Evolutionary conservation across 2,888 invertebrate genomes (phyloP).

Genomic region (Drosophila colorata): DNA sequence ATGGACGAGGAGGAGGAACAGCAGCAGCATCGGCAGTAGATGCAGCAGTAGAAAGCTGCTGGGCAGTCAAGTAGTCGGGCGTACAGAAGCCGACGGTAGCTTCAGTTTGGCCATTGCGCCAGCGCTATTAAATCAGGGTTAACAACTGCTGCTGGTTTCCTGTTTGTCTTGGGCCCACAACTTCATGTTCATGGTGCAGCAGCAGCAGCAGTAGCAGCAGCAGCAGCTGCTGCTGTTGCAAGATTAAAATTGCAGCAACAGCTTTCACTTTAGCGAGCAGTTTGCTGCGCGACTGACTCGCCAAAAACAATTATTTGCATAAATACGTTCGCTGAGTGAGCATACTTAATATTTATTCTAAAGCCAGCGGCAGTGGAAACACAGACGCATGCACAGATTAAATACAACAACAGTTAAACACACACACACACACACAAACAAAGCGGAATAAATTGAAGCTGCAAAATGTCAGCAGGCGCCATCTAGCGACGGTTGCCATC

Average conservation of each 20-base stretch:
- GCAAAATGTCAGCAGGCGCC: conserved; percentile 61
- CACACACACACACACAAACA: conserved; percentile 11
- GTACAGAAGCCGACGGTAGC: conserved; percentile 25
- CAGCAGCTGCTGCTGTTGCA: conserved; percentile 33
- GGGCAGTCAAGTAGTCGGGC: conserved; percentile 38
- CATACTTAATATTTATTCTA: conserved; percentile 72
- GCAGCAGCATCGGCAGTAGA: conserved; percentile 7
- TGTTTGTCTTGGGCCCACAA: conserved; percentile 23
- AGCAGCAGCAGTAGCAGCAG: conserved; percentile 20
- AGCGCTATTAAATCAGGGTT: conserved; percentile 80
- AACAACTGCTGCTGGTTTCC: conserved; percentile 66
- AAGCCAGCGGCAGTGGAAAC: conserved; percentile 50
- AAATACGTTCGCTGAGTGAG: conserved; percentile 51
- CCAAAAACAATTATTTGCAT: conserved; percentile 78
- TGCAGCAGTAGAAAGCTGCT: conserved; percentile 4
- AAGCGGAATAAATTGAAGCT: conserved; percentile 57
- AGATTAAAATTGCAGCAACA: conserved; percentile 69
- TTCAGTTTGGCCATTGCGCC: conserved; percentile 39
- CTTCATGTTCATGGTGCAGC: neutral
- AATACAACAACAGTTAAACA: conserved; percentile 16
- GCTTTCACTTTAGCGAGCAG: conserved; percentile 47
- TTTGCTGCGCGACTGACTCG: conserved; percentile 55
- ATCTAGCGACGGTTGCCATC: conserved; percentile 46
- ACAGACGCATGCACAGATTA: conserved; percentile 23
- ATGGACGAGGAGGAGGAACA: conserved; percentile 14